A percentile compares a stretch with the other conserved stretches of the same genome.
Evolutionary conservation across 2,888 invertebrate species (phyloP).

Genomic region (Diarsia brunnea): DNA sequence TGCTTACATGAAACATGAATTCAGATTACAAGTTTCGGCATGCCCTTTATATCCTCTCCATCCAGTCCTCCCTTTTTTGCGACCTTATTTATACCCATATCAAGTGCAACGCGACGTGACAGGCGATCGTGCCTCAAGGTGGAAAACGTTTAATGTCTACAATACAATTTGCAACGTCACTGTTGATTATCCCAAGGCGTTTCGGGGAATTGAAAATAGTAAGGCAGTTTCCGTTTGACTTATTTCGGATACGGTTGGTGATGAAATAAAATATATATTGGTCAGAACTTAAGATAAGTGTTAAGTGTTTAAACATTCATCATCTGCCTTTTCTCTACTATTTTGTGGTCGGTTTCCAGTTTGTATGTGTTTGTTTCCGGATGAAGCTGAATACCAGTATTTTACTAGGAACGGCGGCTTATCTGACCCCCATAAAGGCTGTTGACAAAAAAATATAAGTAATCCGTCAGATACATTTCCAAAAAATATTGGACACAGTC

Average conservation of each 20-base stretch:
- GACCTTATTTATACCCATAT: slow-evolving; percentile 9
- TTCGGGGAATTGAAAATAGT: neutral
- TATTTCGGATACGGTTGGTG: neutral
- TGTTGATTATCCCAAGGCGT: neutral
- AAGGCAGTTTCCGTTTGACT: neutral
- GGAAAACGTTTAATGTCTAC: neutral
- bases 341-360: too few species aligned
- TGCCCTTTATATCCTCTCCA: neutral
- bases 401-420: too few species aligned
- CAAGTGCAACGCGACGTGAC: slow-evolving; percentile 23
- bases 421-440: too few species aligned
- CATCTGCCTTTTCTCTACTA: too few species aligned
- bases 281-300: too few species aligned
- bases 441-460: too few species aligned
- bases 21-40: neutral
- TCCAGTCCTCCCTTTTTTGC: neutral
- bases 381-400: too few species aligned
- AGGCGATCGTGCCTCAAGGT: slow-evolving; percentile 4
- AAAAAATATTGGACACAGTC: too few species aligned
- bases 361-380: too few species aligned
- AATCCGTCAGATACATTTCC: too few species aligned
- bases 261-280: too few species aligned
- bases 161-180: slow-evolving; percentile 8
- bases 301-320: too few species aligned
- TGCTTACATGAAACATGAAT: neutral